Base-by-base conservation (phyloP, 2,888 invertebrate species). In the Xestia rhomboidea region DNA sequence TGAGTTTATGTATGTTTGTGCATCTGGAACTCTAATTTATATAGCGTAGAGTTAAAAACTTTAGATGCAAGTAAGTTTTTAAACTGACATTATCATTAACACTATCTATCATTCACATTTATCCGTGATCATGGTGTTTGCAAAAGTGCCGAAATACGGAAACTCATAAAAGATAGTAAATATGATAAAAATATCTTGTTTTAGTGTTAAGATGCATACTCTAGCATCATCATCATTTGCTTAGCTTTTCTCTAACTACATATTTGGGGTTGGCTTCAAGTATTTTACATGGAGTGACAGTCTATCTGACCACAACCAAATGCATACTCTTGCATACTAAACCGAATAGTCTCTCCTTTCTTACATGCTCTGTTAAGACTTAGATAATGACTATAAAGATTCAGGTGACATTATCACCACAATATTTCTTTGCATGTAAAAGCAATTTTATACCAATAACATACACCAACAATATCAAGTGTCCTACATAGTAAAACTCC, bases 391-490 rank as follows among this genome's bases (percentile, higher is more conserved):
- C 11, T 41, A 10, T 41, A 41, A 41, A 41, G 41, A 41, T 41
- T 41, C 38, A 38, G 8, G 38, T 38, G 8, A 38, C 38, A 38
- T 38, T 38, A 38, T n/a, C n/a, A n/a, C n/a, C n/a, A 38, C 38
- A 38, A 38, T 38, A 8, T 41, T 11, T 44, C 13, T 13, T 44
- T 44, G 13, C 41, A 10, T 41, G 41, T 41, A 41, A 41, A 41
- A 41, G 7, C 38, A 44, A 27, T 21, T 57, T 15, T 24, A 15
- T 51, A 30, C 15, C 34, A 46, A 74, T 49, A 75, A 73, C 57
- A 76, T 62, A 82, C 24, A 44, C 49, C 13, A 27, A 70, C 66
- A 82, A 41, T 60, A 81, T 79, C 66, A 46, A 54, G 27, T 54
- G 30, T 44, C 60, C 34, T 34, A 66, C 34, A 46, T 62, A 72